Evolutionary conservation across 2,888 invertebrate species (phyloP).

Genomic region (Anthophora plumipes): DNA sequence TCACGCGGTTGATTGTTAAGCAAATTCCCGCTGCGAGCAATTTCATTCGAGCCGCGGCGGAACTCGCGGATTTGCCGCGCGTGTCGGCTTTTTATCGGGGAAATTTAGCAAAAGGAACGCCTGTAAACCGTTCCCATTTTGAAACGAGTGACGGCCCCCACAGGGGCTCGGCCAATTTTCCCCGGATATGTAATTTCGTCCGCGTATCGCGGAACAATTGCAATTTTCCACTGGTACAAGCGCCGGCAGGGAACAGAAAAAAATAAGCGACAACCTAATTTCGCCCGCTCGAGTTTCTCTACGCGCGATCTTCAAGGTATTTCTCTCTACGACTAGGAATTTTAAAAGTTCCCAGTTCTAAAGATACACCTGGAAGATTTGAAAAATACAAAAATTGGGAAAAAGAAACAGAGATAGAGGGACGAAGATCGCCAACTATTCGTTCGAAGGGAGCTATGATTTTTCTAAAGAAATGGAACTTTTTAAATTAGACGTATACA

Average conservation of each 20-base stretch:
- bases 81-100: slow-evolving; percentile 12
- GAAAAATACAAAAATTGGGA: too few relatives aligned
- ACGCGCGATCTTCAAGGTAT: too few relatives aligned
- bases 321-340: too few relatives aligned
- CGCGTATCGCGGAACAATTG: slow-evolving; percentile 9
- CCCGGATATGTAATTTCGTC: slow-evolving; percentile 1
- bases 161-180: slow-evolving; percentile 19
- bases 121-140: slow-evolving; percentile 1
- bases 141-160: not conserved
- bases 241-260: not conserved
- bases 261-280: too few relatives aligned
- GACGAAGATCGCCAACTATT: too few relatives aligned
- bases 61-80: not conserved
- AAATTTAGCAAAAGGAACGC: slow-evolving; percentile 10
- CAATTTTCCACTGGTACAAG: not conserved
- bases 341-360: too few relatives aligned
- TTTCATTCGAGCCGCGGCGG: not conserved
- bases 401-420: too few relatives aligned
- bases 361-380: too few relatives aligned
- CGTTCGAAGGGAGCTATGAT: too few relatives aligned
- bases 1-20: slow-evolving; percentile 2
- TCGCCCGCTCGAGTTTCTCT: too few relatives aligned
- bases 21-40: slow-evolving; percentile 24
- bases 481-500: too few relatives aligned
- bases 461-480: too few relatives aligned